Base-by-base conservation (phyloP, 2,113 vertebrate species). In the Phyllostomus hastatus region DNA sequence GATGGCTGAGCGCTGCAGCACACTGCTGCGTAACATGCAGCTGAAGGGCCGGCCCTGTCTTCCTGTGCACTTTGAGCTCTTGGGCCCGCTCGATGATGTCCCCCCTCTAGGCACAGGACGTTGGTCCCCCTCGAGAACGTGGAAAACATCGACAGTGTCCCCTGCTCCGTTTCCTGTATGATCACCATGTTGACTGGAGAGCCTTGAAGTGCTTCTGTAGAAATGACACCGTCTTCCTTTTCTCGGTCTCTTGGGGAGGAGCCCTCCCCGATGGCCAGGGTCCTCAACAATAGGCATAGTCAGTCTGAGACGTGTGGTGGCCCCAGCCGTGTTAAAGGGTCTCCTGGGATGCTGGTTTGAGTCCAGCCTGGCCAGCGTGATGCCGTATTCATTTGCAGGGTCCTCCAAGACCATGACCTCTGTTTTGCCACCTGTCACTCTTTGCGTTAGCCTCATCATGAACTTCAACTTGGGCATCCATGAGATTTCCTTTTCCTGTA, bases 1-100 rank as follows among this genome's bases (percentile, higher is more conserved):
- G 93, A 99, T 85, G 0, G 92, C 97, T 98, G 57, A 99, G 99
- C 5, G 98, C 98, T 79, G 99, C 99, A 12, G 99, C 99, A 89
- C 99, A 99, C 97, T 99, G 99, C 97, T 99, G 99, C 90, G 99
- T 99, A 72, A 99, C 98, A 33, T 99, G 99, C 5, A 99, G 99
- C 94, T 99, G 99, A 57, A 99, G 98, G 38, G 99, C 99, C 20
- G 98, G 99, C 82, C 98, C 99, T 31, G 98, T 98, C 99, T 99
- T 98, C 98, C 99, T 99, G 0, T 99, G 99, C 11, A 98, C 99
- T 10, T 99, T 98, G 79, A 99, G 98, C 92, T 98, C 98, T 91
- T 99, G 99, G 66, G 98, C 99, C 96, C 99, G 97, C 76, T 99
- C 99, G 52, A 99, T 99, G 98, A 99, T 79, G 99, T 99, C 99